Base-by-base conservation (phyloP, 2,797 vertebrate genomes). In the Remorina albescens region DNA sequence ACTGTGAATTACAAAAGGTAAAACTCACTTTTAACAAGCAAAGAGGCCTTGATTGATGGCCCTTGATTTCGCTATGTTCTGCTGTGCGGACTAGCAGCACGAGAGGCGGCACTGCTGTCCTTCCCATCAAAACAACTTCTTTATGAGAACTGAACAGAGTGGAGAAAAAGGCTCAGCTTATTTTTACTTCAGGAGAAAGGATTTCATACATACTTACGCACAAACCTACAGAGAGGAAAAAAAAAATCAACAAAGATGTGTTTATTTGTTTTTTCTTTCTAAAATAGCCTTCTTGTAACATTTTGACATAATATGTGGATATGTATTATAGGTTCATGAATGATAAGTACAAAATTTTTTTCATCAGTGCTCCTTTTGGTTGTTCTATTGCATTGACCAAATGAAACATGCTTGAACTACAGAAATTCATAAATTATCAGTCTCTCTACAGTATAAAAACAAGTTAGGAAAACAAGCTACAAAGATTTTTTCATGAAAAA, bases 381-480 rank as follows among this genome's bases (percentile, higher is more conserved):
- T 77, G 39, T 8, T 50, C 25, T 60, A 13, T 69, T 66, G 25
- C 55, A 19, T 37, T 50, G 18, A 67, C 42, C 68, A 84, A 83
- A 81, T 80, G 53, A 82, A 83, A 78, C 91, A 92, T 89, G 86
- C 88, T 79, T 74, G 6, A 59, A 61, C 41, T 67, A 75, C 61
- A 50, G 18, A 42, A 78, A 71, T 81, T 71, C 42, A 67, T 68
- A 44, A 72, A 53, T 72, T 44, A 65, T 26, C 57, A 41, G n/a
- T 66, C 46, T 85, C 50, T 83, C 47, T 74, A 84, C 47, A 71
- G 67, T 90, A 87, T 81, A 88, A 89, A 90, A 91, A 78, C 64
- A 80, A 82, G 70, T 80, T 78, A 82, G 55, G 89, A 87, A 88
- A 87, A 55, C 64, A 74, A 79, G 44, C 62, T 74, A 86, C 77